These are phyloP conservation scores for Rhagium mordax DNA, from an alignment of 2,888 invertebrate genomes.

Conservation along the genomic window DNA sequence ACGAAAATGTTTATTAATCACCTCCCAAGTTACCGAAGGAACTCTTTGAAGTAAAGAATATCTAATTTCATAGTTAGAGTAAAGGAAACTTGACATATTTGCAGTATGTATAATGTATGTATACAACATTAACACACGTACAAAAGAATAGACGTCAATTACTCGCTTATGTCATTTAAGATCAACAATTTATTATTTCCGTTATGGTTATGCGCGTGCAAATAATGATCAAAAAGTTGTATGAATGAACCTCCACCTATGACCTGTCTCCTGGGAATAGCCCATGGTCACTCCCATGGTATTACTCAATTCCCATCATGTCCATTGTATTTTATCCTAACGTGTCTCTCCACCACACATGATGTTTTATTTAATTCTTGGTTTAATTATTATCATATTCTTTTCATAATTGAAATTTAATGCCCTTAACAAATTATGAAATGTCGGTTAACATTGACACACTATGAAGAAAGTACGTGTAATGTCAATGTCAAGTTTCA, in stretches of 20 bases:
- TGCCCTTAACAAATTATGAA: neutral
- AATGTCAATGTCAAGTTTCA: slow-evolving; percentile 26
- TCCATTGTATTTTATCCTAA: slow-evolving; percentile 20
- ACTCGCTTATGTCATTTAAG: neutral
- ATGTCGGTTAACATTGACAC: neutral
- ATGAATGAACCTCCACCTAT: slow-evolving; percentile 33
- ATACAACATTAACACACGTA: neutral
- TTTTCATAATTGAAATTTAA: neutral
- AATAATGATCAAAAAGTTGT: slow-evolving; percentile 40
- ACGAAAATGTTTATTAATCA: too few species aligned
- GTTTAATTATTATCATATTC: slow-evolving; percentile 19
- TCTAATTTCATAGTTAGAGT: too few species aligned
- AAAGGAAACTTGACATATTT: too few species aligned
- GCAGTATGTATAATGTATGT: too few species aligned
- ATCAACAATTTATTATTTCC: slow-evolving; percentile 21
- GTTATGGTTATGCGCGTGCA: slow-evolving; percentile 35
- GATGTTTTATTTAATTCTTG: slow-evolving; percentile 11
- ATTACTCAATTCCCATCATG: slow-evolving; percentile 42
- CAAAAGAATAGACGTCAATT: neutral
- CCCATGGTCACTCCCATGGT: slow-evolving; percentile 55
- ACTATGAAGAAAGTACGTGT: slow-evolving; percentile 16
- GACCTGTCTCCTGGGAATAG: slow-evolving; percentile 46
- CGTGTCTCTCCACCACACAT: slow-evolving; percentile 15
- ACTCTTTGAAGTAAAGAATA: too few species aligned
- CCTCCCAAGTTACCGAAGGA: too few species aligned